A percentile compares a stretch with the other conserved stretches of the same genome.
Evolutionary conservation across 2,797 vertebrate species (phyloP).

Genomic region (Lindbergichthys nudifrons): DNA sequence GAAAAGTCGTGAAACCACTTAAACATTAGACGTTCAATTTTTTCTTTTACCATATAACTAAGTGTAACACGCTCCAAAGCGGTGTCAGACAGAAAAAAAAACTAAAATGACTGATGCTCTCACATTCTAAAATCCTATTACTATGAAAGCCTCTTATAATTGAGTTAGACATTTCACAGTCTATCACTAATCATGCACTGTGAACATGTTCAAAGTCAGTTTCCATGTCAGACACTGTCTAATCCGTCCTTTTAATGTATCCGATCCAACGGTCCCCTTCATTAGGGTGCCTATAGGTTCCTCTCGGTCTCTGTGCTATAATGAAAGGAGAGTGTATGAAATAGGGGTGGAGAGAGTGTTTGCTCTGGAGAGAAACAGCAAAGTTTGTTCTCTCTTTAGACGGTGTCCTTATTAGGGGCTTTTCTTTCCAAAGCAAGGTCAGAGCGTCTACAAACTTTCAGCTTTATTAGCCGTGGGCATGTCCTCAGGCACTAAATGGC

Average conservation of each 20-base stretch:
- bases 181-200: conserved; percentile 75
- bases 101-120: conserved; percentile 71
- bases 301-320: conserved; percentile 68
- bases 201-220: conserved; percentile 77
- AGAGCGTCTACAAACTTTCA: conserved; percentile 78
- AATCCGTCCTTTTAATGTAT: conserved; percentile 79
- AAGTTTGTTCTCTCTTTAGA: conserved; percentile 69
- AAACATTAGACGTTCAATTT: conserved; percentile 45
- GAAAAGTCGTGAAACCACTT: conserved; percentile 60
- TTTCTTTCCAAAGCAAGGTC: conserved; percentile 80
- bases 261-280: conserved; percentile 70
- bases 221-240: conserved; percentile 75
- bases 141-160: conserved; percentile 74
- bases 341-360: conserved; percentile 65
- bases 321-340: conserved; percentile 75
- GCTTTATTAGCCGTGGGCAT: conserved; percentile 81
- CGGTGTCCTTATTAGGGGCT: conserved; percentile 81
- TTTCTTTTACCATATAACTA: conserved; percentile 49
- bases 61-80: conserved; percentile 67
- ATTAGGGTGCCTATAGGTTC: conserved; percentile 75
- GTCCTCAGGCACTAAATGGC: conserved; percentile 78
- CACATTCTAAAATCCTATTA: conserved; percentile 74
- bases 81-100: conserved; percentile 66
- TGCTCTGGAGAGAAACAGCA: conserved; percentile 74
- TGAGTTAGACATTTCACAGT: conserved; percentile 78